Evolutionary conservation across 2,888 invertebrate species (phyloP), one percentile per base, ranked within the genome.

Genomic region (Omphaloscelis lunosa): DNA sequence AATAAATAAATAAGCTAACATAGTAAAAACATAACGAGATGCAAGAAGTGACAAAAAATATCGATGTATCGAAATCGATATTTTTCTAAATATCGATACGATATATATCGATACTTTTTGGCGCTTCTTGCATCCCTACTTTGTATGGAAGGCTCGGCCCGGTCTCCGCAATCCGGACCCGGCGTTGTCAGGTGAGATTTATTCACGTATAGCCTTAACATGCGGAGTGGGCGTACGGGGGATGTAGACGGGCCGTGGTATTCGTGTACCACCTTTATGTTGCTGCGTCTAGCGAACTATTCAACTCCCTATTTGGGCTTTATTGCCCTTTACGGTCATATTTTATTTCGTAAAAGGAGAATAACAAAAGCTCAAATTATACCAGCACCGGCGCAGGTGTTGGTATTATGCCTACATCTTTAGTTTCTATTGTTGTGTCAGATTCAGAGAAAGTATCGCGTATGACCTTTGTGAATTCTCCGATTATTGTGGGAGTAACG

Each of bases 101-200:
- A n/a, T n/a, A n/a, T n/a, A n/a, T n/a, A n/a, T n/a, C n/a, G n/a
- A n/a, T n/a, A n/a, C n/a, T n/a, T n/a, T n/a, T n/a, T n/a, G n/a
- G n/a, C n/a, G n/a, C n/a, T n/a, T n/a, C n/a, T n/a, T n/a, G n/a
- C n/a, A n/a, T n/a, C n/a, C n/a, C n/a, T n/a, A n/a, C 3, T 59
- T 27, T 86, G 82, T 86, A 83, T 80, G 69, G 82, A 79, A 79
- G 84, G 83, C 68, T 85, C 69, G 82, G 77, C 79, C 78, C 84
- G 70, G 41, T 51, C 51, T 58, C 56, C 48, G 79, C 59, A 62
- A 34, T 82, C 67, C 77, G 67, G 67, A 45, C 68, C 53, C 79
- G 81, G 76, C 72, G 93, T 92, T 94, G 94, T 93, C 94, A 92
- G 93, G 93, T 93, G 89, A 93, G 94, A 95, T 95, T 95, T 95